phyloP scores from a whole-genome alignment of 2,888 invertebrate species.

The Hemaris fuciformis region DNA sequence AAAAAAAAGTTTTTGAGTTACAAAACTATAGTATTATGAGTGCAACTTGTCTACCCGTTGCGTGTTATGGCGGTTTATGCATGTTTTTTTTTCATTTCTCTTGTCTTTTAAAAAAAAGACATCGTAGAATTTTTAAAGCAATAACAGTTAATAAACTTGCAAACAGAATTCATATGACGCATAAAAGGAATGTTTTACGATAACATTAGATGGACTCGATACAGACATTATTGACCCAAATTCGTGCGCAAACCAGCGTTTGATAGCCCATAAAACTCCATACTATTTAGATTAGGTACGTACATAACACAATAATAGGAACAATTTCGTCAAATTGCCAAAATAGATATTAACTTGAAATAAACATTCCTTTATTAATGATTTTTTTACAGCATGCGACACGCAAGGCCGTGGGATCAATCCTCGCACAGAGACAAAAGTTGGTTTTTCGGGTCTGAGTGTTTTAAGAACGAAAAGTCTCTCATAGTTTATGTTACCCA shows the following conservation, averaged over 20 bases:
- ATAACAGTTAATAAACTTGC: neutral
- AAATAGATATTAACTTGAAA: neutral
- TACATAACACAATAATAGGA: neutral
- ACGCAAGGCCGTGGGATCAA: no score
- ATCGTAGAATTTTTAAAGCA: neutral
- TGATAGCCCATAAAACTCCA: conserved; percentile 1
- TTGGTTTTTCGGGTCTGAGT: no score
- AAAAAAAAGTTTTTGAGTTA: no score
- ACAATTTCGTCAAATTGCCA: neutral
- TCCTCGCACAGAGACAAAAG: no score
- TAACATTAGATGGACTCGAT: neutral
- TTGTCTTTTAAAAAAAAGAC: no score
- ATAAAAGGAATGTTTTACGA: neutral
- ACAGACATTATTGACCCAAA: neutral
- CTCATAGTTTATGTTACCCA: no score
- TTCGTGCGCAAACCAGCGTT: conserved; percentile 7
- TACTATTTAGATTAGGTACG: neutral
- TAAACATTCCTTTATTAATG: neutral
- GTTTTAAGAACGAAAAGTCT: no score
- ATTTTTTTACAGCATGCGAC: no score
- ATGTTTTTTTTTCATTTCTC: no score
- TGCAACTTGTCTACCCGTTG: no score
- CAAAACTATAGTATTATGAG: no score
- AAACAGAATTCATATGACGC: neutral
- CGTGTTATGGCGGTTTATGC: no score